These are phyloP conservation scores for Agrochola lychnidis DNA, from an alignment of 2,888 invertebrate genomes.

Conservation along the genomic window DNA sequence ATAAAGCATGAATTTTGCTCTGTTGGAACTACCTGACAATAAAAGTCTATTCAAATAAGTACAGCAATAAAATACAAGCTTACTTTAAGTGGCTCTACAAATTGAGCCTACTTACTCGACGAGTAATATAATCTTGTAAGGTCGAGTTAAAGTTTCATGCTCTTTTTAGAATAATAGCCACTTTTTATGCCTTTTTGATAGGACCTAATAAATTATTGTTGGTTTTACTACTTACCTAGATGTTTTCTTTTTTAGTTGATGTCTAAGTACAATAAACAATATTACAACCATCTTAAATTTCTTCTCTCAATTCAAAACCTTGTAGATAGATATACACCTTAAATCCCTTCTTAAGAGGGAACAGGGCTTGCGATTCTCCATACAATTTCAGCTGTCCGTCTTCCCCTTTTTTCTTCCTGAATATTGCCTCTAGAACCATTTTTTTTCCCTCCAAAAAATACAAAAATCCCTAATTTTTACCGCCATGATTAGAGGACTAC, in stretches of 20 bases:
- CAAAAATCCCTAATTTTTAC: too few relatives aligned
- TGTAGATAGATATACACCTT: too few relatives aligned
- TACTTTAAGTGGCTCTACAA: slow-evolving; percentile 28
- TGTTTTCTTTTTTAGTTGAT: not conserved
- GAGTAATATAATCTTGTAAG: slow-evolving; percentile 25
- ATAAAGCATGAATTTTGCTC: not conserved
- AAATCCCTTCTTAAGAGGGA: too few relatives aligned
- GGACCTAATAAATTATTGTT: not conserved
- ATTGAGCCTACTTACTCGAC: slow-evolving; percentile 12
- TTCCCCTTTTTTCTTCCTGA: too few relatives aligned
- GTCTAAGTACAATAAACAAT: not conserved
- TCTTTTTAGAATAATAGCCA: slow-evolving; percentile 1
- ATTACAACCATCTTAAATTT: too few relatives aligned
- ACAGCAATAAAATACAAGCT: slow-evolving; percentile 12
- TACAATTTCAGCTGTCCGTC: too few relatives aligned
- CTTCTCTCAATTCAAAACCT: too few relatives aligned
- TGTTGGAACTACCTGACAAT: not conserved
- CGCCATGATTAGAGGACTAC: too few relatives aligned
- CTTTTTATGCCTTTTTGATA: slow-evolving; percentile 18
- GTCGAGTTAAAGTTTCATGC: slow-evolving; percentile 8
- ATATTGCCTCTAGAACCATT: too few relatives aligned
- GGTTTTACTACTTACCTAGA: not conserved
- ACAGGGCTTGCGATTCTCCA: too few relatives aligned
- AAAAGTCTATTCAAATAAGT: slow-evolving; percentile 17
- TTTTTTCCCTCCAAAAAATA: too few relatives aligned